Conservation (phyloP, 2,888 invertebrate genomes). For the Sepioteuthis lessoniana region DNA sequence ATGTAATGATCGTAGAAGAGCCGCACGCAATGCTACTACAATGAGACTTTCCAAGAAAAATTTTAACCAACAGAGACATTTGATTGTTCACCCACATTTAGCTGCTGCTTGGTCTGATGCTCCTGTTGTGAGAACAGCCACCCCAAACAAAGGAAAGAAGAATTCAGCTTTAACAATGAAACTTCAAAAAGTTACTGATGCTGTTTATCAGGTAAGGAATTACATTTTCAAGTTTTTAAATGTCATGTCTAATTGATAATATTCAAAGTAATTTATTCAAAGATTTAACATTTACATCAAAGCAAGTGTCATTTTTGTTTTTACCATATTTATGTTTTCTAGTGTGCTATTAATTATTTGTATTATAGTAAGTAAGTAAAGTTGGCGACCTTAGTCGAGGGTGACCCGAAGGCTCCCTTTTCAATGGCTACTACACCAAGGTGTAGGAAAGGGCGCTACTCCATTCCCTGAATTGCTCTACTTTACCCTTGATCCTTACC, state of each 20-base stretch:
- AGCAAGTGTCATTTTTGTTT: no score
- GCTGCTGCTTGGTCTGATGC: slow-evolving; percentile 4
- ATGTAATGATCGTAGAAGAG: neutral
- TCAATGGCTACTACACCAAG: no score
- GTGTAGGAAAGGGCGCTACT: no score
- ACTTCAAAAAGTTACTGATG: neutral
- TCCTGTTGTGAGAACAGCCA: neutral
- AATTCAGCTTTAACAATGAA: neutral
- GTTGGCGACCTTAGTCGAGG: no score
- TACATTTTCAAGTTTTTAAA: neutral
- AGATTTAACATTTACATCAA: no score
- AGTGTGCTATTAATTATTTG: no score
- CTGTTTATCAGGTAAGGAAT: neutral
- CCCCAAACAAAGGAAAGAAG: neutral
- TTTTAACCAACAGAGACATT: neutral
- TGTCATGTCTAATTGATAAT: neutral
- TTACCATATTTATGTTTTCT: no score
- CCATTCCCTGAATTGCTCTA: no score
- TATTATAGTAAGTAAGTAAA: no score
- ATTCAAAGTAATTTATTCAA: no score
- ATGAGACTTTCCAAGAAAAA: neutral
- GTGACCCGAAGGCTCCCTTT: no score
- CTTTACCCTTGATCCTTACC: no score
- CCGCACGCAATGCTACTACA: neutral
- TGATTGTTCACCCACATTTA: neutral